Conservation (phyloP, 2,888 invertebrate genomes). For the Habroteleia sp. region DNA sequence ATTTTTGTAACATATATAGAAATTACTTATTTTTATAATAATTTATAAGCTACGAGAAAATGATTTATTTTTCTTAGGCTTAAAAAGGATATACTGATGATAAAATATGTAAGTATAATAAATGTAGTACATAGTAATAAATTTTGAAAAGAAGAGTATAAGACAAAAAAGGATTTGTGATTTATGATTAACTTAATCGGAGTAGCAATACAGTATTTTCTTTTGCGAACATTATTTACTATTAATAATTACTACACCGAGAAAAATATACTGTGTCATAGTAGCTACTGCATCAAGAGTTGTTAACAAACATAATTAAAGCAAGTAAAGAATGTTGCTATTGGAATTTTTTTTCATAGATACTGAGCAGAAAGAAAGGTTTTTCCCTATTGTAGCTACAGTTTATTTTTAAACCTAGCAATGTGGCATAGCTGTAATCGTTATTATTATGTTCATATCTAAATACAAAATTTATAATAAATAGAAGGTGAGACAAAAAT, state of each 20-base stretch:
- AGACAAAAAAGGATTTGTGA: conserved; percentile 6
- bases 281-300: too few species aligned
- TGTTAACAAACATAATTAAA: too few species aligned
- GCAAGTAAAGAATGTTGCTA: too few species aligned
- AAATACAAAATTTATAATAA: too few species aligned
- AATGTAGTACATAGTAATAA: conserved; percentile 1
- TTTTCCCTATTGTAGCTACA: too few species aligned
- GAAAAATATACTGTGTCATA: too few species aligned
- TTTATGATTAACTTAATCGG: conserved; percentile 24
- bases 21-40: conserved; percentile 7
- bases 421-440: too few species aligned
- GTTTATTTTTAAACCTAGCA: too few species aligned
- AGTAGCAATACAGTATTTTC: conserved; percentile 12
- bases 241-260: conserved; percentile 19
- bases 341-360: too few species aligned
- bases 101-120: conserved; percentile 19
- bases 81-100: conserved; percentile 9
- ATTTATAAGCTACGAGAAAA: conserved; percentile 5
- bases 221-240: conserved; percentile 24
- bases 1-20: conserved; percentile 6
- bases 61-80: conserved; percentile 17
- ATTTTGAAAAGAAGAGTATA: background rate
- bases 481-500: too few species aligned
- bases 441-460: too few species aligned
- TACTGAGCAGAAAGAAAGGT: too few species aligned